Base-by-base conservation (phyloP, 2,888 invertebrate genomes). In the Chaitophorus viminalis region DNA sequence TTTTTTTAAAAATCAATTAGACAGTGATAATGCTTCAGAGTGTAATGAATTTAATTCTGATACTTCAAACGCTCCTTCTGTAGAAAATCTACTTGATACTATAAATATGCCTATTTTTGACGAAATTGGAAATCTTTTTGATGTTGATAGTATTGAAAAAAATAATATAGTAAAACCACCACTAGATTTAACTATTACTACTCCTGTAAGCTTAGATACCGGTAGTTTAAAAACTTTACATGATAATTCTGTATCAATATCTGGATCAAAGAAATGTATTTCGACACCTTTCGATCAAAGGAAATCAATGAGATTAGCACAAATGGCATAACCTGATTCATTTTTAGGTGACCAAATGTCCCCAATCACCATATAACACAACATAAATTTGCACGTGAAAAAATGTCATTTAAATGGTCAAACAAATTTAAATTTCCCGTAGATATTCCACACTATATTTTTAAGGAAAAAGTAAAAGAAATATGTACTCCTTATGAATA, bases 321-420 rank as follows among this genome's bases (percentile, higher is more conserved):
- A 39, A 39, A 39, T 39, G 36, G 36, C 36, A 39, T 6, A 5
- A 39, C 6, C 36, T 39, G 36, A 39, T 5, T 39, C 36, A 39
- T 39, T 39, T 39, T 39, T 39, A 39, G 36, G 4, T 39, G 3
- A 39, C 6, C 36, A 6, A 39, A 39, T 6, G 6, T 39, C 6
- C 6, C 3, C 6, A 39, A 39, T 5, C 36, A 39, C 6, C 4
- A 5, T 6, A 39, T 39, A 39, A 39, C 3, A 39, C 3, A 39
- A 5, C 3, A 65, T 6, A 25, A 4, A 65, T 65, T 65, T n/a
- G n/a, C 65, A 65, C 25, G n/a, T n/a, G 65, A 65, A 65, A 65
- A 65, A 65, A 65, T 65, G n/a, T 65, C n/a, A 65, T 65, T 65
- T 65, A 65, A 65, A 65, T 65, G 65, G 65, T 65, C 65, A 65